These are phyloP conservation scores for Mesodorylaimus sp. DNA, from an alignment of 2,888 invertebrate genomes.

Conservation along the genomic window DNA sequence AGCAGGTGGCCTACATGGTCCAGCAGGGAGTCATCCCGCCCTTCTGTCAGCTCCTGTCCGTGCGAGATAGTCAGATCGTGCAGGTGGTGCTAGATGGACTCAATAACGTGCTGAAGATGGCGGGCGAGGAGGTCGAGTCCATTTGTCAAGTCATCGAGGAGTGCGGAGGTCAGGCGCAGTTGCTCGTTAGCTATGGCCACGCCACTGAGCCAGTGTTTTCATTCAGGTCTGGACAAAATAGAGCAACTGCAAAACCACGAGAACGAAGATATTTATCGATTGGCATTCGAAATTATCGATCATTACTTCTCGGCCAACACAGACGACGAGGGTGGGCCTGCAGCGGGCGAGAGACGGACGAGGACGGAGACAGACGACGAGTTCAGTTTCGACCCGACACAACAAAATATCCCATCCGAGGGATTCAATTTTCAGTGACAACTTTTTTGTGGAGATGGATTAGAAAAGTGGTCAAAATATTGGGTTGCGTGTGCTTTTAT, in stretches of 20 bases:
- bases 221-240: constrained; percentile 70
- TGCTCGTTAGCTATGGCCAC: no score
- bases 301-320: constrained; percentile 64
- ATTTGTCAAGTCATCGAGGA: constrained; percentile 64
- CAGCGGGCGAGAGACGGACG: background rate
- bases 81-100: constrained; percentile 81
- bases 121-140: constrained; percentile 54
- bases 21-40: constrained; percentile 78
- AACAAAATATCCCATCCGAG: constrained; percentile 10
- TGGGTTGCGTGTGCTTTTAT: background rate
- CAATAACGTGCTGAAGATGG: constrained; percentile 91
- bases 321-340: constrained; percentile 2
- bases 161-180: constrained; percentile 54
- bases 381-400: constrained; percentile 11
- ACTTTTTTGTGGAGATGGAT: no score
- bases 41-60: constrained; percentile 77
- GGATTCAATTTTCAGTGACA: constrained; percentile 7
- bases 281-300: constrained; percentile 96
- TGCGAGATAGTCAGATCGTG: constrained; percentile 71
- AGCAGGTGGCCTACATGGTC: constrained; percentile 66
- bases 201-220: no score
- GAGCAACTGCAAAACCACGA: constrained; percentile 89
- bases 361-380: background rate
- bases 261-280: constrained; percentile 93
- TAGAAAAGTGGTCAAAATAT: no score